phyloP scores from a whole-genome alignment of 2,113 vertebrate species.

The Meles meles region DNA sequence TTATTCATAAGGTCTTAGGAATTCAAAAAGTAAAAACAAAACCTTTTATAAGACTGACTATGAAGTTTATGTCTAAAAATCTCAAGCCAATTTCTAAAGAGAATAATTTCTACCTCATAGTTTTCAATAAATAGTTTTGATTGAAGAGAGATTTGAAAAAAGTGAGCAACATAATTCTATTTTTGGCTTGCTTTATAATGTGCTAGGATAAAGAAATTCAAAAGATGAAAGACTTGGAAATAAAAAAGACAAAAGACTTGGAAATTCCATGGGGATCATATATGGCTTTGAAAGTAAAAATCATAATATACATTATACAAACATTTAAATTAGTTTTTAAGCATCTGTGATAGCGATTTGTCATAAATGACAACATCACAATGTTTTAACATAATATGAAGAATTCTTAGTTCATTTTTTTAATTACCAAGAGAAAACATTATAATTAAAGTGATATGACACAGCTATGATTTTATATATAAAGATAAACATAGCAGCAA shows the following conservation, averaged over 20 bases:
- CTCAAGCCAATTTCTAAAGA: background rate
- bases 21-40: background rate
- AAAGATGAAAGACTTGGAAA: background rate
- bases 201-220: background rate
- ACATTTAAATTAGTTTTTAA: background rate
- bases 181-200: background rate
- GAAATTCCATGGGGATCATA: background rate
- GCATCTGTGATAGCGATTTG: background rate
- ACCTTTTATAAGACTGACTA: background rate
- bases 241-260: background rate
- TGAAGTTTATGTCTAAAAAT: background rate
- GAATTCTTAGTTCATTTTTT: background rate
- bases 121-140: background rate
- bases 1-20: background rate
- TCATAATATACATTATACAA: background rate
- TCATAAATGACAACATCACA: background rate
- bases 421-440: background rate
- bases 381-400: background rate
- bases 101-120: background rate
- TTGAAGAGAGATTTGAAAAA: background rate
- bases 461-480: background rate
- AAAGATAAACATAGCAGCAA: background rate
- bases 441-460: background rate
- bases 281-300: background rate
- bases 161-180: background rate